Percentiles rank a stretch among this genome's conserved stretches.
These are phyloP conservation scores for Chrysina gloriosa DNA, from an alignment of 2,888 invertebrate genomes.

Conservation along the genomic window DNA sequence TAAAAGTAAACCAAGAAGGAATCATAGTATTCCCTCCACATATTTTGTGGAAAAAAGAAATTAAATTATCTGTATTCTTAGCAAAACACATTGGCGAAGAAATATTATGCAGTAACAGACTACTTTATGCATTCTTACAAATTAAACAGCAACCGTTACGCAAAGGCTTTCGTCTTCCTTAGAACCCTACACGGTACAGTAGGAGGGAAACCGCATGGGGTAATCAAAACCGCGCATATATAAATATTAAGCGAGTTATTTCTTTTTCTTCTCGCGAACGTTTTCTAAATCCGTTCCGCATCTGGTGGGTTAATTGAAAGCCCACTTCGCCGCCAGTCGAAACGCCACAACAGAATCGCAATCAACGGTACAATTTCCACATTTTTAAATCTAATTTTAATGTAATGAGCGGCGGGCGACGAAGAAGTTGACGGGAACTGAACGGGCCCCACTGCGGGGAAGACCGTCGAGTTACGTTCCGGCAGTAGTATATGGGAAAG, in stretches of 20 bases:
- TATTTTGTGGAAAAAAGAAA: no score
- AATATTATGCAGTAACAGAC: no score
- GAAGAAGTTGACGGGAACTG: constrained; percentile 37
- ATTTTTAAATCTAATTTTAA: constrained; percentile 67
- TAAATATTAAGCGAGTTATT: constrained; percentile 2
- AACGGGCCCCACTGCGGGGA: constrained; percentile 40
- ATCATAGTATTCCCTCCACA: no score
- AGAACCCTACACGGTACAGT: no score
- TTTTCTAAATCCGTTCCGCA: background rate
- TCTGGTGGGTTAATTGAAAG: constrained; percentile 61
- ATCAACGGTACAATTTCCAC: constrained; percentile 67
- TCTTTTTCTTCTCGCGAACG: constrained; percentile 1
- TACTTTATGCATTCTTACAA: no score
- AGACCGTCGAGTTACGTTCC: constrained; percentile 46
- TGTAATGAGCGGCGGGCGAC: constrained; percentile 56
- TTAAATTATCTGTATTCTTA: no score
- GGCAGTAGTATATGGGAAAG: constrained; percentile 66
- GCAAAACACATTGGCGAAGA: no score
- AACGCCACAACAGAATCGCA: constrained; percentile 58
- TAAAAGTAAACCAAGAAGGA: no score
- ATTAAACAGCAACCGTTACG: no score
- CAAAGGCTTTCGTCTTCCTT: no score
- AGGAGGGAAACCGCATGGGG: no score
- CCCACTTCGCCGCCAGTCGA: constrained; percentile 61
- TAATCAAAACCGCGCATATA: constrained; percentile 1